Percentiles rank a stretch among this genome's conserved stretches.
phyloP scores from a whole-genome alignment of 2,888 invertebrate genomes.

The Uropetala carovei region DNA sequence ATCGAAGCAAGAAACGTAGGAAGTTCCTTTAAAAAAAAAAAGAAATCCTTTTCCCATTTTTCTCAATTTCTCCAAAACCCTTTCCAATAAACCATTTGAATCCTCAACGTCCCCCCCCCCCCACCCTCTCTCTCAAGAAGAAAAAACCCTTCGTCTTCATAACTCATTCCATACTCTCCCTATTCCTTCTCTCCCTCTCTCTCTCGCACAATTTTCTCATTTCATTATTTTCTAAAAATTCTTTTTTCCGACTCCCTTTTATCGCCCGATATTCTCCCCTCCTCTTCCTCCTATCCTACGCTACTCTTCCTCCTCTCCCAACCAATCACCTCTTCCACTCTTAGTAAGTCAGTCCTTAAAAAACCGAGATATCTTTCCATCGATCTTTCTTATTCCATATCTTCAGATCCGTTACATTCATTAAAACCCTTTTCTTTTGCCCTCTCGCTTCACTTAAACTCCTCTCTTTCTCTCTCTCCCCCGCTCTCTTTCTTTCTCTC shows the following conservation, averaged over 20 bases:
- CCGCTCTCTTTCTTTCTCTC: neutral
- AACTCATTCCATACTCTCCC: neutral
- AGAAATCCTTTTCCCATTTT: neutral
- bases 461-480: neutral
- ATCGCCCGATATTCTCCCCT: too few relatives aligned
- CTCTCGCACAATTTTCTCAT: neutral
- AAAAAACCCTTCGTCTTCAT: neutral
- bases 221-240: neutral
- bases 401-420: neutral
- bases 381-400: neutral
- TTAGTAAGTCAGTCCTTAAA: neutral
- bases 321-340: neutral
- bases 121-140: neutral
- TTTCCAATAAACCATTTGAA: conserved; percentile 23
- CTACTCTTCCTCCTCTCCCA: too few relatives aligned
- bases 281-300: too few relatives aligned
- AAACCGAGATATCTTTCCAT: neutral
- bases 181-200: too few relatives aligned
- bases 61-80: conserved; percentile 32
- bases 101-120: conserved; percentile 3
- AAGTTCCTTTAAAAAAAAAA: neutral
- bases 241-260: too few relatives aligned
- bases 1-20: neutral
- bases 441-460: neutral
- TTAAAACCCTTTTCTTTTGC: conserved; percentile 6